Evolutionary conservation across 2,888 invertebrate species (phyloP).

Genomic region (Aleiodes testaceus): DNA sequence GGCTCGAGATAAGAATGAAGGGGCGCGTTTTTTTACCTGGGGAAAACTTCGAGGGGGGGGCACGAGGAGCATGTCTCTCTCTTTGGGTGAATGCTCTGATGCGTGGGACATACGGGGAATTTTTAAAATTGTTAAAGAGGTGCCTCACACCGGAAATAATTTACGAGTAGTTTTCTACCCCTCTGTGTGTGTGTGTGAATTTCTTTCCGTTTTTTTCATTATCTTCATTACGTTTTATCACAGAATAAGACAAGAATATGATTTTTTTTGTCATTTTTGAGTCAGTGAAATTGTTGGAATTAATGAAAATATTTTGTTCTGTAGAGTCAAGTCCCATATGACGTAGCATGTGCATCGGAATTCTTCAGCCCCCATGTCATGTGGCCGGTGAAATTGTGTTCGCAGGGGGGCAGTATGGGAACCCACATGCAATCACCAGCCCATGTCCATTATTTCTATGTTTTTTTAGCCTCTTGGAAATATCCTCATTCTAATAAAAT

Average conservation of each 20-base stretch:
- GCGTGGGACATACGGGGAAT: constrained; percentile 62
- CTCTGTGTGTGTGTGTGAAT: constrained; percentile 20
- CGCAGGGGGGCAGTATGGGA: constrained; percentile 65
- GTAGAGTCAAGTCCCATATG: constrained; percentile 52
- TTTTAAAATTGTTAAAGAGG: constrained; percentile 50
- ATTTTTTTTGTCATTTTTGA: not conserved
- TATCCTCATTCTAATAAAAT: constrained; percentile 52
- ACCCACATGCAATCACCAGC: constrained; percentile 66
- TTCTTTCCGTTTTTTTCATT: not conserved
- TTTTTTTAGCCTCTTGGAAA: constrained; percentile 3
- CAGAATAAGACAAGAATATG: not conserved
- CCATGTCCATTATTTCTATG: constrained; percentile 59
- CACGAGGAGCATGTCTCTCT: constrained; percentile 48
- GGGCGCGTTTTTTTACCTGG: constrained; percentile 53
- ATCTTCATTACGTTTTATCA: not conserved
- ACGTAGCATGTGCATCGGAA: constrained; percentile 68
- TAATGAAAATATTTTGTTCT: too few relatives aligned
- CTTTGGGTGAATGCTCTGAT: constrained; percentile 27
- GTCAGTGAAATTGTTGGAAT: too few relatives aligned
- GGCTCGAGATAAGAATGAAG: constrained; percentile 53
- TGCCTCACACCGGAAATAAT: constrained; percentile 66
- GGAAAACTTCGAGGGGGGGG: constrained; percentile 66
- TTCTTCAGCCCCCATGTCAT: constrained; percentile 66
- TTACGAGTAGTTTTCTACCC: constrained; percentile 28
- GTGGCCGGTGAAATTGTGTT: constrained; percentile 56